phyloP scores from a whole-genome alignment of 2,797 vertebrate species.

The Syngnathus rostellatus region DNA sequence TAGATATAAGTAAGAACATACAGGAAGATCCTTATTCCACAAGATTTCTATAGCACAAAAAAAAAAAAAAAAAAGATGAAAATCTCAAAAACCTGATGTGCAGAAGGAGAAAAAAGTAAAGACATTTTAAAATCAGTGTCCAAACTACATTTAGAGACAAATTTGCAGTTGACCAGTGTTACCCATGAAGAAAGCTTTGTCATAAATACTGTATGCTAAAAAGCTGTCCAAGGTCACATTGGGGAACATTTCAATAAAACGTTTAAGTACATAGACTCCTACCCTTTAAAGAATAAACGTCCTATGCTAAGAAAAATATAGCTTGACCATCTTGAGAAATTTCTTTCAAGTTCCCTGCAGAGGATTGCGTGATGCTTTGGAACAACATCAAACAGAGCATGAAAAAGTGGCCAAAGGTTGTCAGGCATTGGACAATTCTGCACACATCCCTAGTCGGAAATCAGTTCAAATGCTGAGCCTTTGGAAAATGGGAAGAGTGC shows the following conservation, averaged over 20 bases:
- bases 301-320: conserved; percentile 32
- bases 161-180: not conserved
- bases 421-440: conserved; percentile 39
- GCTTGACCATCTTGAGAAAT: conserved; percentile 24
- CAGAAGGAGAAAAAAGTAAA: no score
- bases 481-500: conserved; percentile 29
- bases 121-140: no score
- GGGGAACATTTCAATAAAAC: not conserved
- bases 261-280: conserved; percentile 7
- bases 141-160: not conserved
- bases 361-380: conserved; percentile 30
- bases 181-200: not conserved
- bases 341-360: conserved; percentile 35
- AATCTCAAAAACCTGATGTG: no score
- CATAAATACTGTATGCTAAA: not conserved
- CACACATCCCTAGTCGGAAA: conserved; percentile 46
- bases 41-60: no score
- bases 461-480: conserved; percentile 30
- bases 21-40: no score
- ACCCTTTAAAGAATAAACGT: conserved; percentile 11
- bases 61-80: no score
- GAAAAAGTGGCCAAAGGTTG: conserved; percentile 21
- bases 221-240: not conserved
- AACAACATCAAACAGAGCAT: conserved; percentile 42
- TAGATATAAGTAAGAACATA: no score